These are phyloP conservation scores for Cebidichthys violaceus DNA, from an alignment of 2,113 vertebrate genomes.

Conservation along the genomic window DNA sequence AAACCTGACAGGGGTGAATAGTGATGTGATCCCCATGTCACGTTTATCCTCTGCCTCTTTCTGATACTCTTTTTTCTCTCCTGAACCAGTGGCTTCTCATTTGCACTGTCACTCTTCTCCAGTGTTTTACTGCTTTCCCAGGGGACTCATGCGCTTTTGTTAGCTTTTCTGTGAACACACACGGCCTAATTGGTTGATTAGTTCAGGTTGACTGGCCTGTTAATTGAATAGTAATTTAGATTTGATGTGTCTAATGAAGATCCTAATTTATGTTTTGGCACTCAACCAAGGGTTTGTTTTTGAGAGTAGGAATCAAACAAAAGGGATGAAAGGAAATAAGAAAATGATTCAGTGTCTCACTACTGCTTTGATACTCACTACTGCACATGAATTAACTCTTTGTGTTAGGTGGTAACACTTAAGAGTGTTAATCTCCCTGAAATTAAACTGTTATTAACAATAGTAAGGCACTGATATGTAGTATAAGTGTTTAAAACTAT, in stretches of 20 bases:
- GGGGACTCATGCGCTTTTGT: constrained; percentile 80
- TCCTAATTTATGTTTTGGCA: constrained; percentile 77
- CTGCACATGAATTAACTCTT: constrained; percentile 50
- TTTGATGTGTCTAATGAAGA: constrained; percentile 82
- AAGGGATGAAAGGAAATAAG: constrained; percentile 66
- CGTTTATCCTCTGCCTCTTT: constrained; percentile 34
- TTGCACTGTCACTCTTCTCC: constrained; percentile 70
- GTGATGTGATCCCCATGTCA: constrained; percentile 30
- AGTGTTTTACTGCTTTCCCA: constrained; percentile 76
- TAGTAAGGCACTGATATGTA: neutral
- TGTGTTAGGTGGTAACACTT: constrained; percentile 44
- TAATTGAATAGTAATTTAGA: constrained; percentile 85
- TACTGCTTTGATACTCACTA: constrained; percentile 63
- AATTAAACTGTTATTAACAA: constrained; percentile 47
- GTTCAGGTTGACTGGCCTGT: constrained; percentile 82
- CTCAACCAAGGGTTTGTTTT: constrained; percentile 71
- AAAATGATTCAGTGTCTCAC: constrained; percentile 43
- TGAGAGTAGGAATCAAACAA: constrained; percentile 69
- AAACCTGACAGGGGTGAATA: constrained; percentile 11
- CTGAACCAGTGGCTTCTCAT: constrained; percentile 62
- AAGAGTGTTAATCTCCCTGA: constrained; percentile 39
- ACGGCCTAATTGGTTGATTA: constrained; percentile 85
- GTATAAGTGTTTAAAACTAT: neutral
- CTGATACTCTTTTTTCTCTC: constrained; percentile 32
- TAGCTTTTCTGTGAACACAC: constrained; percentile 83